phyloP scores from a whole-genome alignment of 2,113 vertebrate species.

The Halcyon malimbica region DNA sequence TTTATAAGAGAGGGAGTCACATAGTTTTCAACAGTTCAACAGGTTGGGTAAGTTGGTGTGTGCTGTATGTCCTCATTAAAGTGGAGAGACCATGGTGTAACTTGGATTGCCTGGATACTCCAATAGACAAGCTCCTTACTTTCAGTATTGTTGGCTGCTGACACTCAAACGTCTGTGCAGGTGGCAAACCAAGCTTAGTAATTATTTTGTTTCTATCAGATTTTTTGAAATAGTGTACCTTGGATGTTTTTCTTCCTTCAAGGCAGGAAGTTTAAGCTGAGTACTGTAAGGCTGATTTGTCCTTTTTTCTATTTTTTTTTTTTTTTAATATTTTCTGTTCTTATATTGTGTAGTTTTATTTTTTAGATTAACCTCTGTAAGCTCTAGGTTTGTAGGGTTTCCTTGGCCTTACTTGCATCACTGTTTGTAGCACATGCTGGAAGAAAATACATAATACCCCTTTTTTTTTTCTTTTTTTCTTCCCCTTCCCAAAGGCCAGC shows the following conservation, averaged over 20 bases:
- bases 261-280: constrained; percentile 42
- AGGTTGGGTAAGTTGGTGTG: constrained; percentile 32
- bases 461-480: neutral
- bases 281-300: neutral
- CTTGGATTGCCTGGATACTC: neutral
- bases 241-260: constrained; percentile 41
- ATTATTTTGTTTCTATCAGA: constrained; percentile 54
- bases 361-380: neutral
- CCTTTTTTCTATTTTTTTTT: neutral
- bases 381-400: neutral
- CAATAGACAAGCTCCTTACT: neutral
- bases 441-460: neutral
- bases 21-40: constrained; percentile 38
- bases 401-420: neutral
- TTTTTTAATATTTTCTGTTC: neutral
- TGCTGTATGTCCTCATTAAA: constrained; percentile 25
- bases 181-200: constrained; percentile 41
- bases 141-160: neutral
- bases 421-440: neutral
- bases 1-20: constrained; percentile 64
- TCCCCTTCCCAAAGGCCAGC: neutral
- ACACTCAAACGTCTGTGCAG: neutral
- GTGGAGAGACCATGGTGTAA: constrained; percentile 35
- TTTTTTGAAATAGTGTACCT: constrained; percentile 37
- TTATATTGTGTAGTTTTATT: neutral